phyloP scores from a whole-genome alignment of 2,113 vertebrate genomes.

The Formicarius rufipectus region DNA sequence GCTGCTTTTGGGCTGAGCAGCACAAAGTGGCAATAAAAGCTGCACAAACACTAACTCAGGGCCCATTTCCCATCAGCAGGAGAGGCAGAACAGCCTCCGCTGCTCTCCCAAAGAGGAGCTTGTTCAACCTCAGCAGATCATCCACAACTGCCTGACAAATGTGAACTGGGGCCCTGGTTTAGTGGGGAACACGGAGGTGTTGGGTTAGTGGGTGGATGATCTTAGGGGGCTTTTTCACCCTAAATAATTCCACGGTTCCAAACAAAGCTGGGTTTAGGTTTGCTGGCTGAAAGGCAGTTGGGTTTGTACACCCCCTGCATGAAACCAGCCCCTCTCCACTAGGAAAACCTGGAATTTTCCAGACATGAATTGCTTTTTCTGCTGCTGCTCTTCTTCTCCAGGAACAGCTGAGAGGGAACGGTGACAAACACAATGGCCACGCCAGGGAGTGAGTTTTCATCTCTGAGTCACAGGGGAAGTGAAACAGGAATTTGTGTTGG shows the following conservation, averaged over 20 bases:
- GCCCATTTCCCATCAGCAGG: background rate
- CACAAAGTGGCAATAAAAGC: background rate
- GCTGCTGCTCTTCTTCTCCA: background rate
- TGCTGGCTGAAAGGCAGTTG: background rate
- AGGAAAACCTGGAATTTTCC: background rate
- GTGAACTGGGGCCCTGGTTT: background rate
- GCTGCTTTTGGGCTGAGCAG: background rate
- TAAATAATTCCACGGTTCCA: background rate
- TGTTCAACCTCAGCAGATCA: accelerated
- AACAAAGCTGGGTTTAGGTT: background rate
- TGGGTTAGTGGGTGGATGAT: background rate
- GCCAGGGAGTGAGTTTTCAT: background rate
- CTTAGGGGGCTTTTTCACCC: background rate
- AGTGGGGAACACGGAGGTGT: background rate
- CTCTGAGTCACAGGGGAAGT: slow-evolving; percentile 50
- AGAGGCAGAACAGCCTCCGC: background rate
- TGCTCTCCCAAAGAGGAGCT: background rate
- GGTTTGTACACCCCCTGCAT: background rate
- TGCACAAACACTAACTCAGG: accelerated
- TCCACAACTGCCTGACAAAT: background rate
- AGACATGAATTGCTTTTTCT: background rate
- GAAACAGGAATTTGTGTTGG: background rate
- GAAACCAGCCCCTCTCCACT: background rate
- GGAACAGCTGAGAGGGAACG: background rate
- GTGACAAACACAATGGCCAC: background rate